Conservation (phyloP, 2,888 invertebrate species). For the Sinohyriopsis cumingii region DNA sequence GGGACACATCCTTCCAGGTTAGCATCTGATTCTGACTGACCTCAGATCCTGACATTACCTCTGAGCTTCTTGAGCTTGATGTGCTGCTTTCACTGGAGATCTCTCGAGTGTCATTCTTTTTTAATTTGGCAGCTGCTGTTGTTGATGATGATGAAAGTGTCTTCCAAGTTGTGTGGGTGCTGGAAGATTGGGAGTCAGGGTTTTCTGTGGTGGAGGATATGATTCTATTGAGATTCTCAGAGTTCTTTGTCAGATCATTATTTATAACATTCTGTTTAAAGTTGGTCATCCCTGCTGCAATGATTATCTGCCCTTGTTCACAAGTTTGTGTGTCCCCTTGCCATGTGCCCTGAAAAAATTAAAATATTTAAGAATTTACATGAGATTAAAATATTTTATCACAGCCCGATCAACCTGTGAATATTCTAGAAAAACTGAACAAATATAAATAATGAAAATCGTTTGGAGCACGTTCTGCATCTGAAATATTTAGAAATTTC, state of each 20-base stretch:
- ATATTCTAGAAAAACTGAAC: too few species aligned
- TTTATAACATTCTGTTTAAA: conserved; percentile 9
- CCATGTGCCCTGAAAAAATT: conserved; percentile 35
- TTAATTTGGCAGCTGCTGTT: conserved; percentile 10
- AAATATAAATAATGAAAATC: too few species aligned
- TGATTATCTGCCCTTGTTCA: conserved; percentile 32
- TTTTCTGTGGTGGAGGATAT: conserved; percentile 27
- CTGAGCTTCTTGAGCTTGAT: conserved; percentile 22
- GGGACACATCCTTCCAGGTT: conserved; percentile 60
- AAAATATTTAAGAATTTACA: background rate
- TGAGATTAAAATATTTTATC: too few species aligned
- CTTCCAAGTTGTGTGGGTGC: conserved; percentile 36
- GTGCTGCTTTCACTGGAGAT: conserved; percentile 17
- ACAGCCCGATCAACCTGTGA: too few species aligned
- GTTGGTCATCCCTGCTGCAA: conserved; percentile 16
- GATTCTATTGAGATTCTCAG: conserved; percentile 25
- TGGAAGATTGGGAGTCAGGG: conserved; percentile 30
- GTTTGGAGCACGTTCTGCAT: too few species aligned
- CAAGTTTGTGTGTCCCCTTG: conserved; percentile 33
- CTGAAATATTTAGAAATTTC: too few species aligned
- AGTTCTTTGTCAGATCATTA: conserved; percentile 15
- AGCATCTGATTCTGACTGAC: conserved; percentile 31
- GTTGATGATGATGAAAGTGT: conserved; percentile 28
- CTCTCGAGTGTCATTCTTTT: conserved; percentile 17
- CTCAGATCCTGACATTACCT: conserved; percentile 5